Base-by-base conservation (phyloP, 2,888 invertebrate species). In the Fabriciana adippe region DNA sequence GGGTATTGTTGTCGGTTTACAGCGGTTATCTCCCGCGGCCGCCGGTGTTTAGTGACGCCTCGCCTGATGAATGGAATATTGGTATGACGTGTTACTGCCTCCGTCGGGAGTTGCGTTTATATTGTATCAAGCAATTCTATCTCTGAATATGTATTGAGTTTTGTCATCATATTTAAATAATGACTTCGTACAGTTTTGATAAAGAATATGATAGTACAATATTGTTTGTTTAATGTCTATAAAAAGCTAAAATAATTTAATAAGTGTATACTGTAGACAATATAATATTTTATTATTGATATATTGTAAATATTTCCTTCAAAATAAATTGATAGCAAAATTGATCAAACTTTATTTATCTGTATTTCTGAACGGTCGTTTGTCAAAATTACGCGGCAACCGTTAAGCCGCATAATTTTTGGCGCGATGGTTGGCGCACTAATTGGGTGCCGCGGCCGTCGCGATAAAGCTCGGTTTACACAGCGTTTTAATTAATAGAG, bases 361-460 rank as follows among this genome's bases (percentile, higher is more conserved):
- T 84, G 79, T 80, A 77, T 82, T 81, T 83, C 82, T 75, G 87
- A 83, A 81, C 86, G 86, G 82, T 85, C 88, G 85, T 86, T 89
- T 88, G 86, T 89, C 86, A 89, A 90, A 90, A 88, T 90, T 87
- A 89, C 88, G 83, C 84, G 84, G 85, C 79, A 86, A 83, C 84
- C 86, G 89, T 86, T 89, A 90, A 88, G 88, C 89, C 89, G 90
- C 88, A 87, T 91, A 89, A 91, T 92, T 92, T 92, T 92, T 92
- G 90, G 89, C 87, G 88, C 81, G 81, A 71, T 74, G 76, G 77
- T 81, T 81, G 83, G 72, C 80, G 77, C 81, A 82, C 87, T 90
- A 89, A 89, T 90, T 89, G 89, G 89, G 83, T 87, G 86, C 86
- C 84, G 76, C 77, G 78, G 77, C 76, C 74, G 73, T 70, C 83